Evolutionary conservation across 2,113 vertebrate genomes (phyloP), one percentile per base, ranked within the genome.

Genomic region (Neodon shergylaensis): DNA sequence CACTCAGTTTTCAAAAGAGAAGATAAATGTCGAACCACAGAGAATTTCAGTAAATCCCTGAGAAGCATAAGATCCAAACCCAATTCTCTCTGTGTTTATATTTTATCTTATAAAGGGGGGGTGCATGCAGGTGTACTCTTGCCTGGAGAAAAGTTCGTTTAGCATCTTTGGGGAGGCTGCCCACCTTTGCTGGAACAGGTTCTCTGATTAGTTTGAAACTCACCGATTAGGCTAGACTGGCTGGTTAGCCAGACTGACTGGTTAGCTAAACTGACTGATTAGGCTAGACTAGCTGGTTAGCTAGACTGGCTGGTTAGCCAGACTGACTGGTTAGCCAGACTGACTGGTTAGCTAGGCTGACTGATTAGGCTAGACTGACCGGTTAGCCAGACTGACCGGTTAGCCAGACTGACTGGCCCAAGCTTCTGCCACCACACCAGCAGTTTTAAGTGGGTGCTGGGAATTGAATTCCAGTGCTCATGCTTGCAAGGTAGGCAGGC

Each of bases 41-140:
- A 13, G 86, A 86, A 91, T 96, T 77, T 54, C 88, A 89, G 86
- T 88, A 70, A 96, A 44, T 76, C 70, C 39, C 63, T 11, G 31
- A 88, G 54, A 42, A n/a, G 63, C 7, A 81, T 44, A 39, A 82
- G 72, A 94, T 58, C 74, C 31, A 28, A 84, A 88, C 11, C 26
- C 21, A 94, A 17, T 54, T 58, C 36, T 66, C 7, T 84, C 13
- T 31, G 63, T 85, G 58, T 52, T 10, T 78, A 14, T 78, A 14
- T 78, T 21, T 44, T 39, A 65, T 49, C 33, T 49, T 47, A 13
- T 68, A 39, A 84, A 63, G 13, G 10, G 47, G 47, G 63, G 10
- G 31, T 68, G 3, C 36, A 36, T 66, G 16, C 39, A 44, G 58
- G 39, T 31, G 4, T 84, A 44, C 31, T 21, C 31, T 22, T 49